Evolutionary conservation across 2,888 invertebrate genomes (phyloP).

Genomic region (Myathropa florea): DNA sequence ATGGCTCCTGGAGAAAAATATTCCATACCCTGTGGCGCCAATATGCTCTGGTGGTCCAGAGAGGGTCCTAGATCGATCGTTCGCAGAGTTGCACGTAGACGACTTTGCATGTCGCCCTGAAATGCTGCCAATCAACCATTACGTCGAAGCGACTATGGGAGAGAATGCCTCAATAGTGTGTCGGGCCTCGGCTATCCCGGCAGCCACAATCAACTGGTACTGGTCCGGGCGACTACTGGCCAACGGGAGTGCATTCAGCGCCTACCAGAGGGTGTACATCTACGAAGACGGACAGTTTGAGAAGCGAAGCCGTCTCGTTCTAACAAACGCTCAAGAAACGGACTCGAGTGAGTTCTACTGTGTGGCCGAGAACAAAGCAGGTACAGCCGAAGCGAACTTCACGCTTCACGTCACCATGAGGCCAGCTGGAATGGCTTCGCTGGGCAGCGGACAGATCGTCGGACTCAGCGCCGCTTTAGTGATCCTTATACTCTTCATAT

Average conservation of each 20-base stretch:
- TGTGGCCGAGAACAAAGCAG: constrained; percentile 94
- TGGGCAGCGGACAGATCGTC: constrained; percentile 92
- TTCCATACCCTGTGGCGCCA: constrained; percentile 89
- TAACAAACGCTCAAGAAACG: constrained; percentile 91
- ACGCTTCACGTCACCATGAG: constrained; percentile 90
- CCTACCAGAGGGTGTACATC: constrained; percentile 88
- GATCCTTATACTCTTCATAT: constrained; percentile 88
- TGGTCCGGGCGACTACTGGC: constrained; percentile 90
- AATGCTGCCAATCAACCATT: constrained; percentile 87
- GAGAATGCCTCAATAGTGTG: constrained; percentile 93
- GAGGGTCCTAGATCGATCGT: constrained; percentile 86
- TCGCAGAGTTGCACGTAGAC: constrained; percentile 88
- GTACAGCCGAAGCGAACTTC: constrained; percentile 93
- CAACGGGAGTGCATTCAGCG: constrained; percentile 90
- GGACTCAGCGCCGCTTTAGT: constrained; percentile 91
- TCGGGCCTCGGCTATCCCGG: constrained; percentile 89
- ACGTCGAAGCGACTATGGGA: constrained; percentile 89
- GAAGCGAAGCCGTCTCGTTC: constrained; percentile 88
- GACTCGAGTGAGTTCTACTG: constrained; percentile 93
- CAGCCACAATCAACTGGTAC: constrained; percentile 92
- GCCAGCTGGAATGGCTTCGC: constrained; percentile 89
- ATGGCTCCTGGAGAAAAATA: constrained; percentile 90
- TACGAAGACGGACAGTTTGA: constrained; percentile 89
- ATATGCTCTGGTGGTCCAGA: constrained; percentile 88
- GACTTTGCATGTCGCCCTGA: constrained; percentile 94